Evolutionary conservation across 2,888 invertebrate genomes (phyloP), one percentile per base, ranked within the genome.

Genomic region (Idaea dimidiata): DNA sequence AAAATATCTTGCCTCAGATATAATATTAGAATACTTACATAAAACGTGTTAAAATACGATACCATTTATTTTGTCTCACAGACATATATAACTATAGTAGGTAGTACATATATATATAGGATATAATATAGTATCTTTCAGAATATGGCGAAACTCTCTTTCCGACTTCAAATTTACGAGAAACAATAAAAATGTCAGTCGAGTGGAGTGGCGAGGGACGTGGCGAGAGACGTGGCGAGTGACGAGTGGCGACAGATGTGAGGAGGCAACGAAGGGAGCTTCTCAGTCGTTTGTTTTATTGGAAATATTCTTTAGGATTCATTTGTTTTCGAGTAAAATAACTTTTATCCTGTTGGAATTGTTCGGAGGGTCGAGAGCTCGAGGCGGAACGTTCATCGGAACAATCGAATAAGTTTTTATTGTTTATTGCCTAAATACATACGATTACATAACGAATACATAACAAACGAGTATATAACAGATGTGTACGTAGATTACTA

Each of bases 211-310:
- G 14, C 43, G 43, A 43, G 43, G 7, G 43, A 43, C 10, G 14
- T 3, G 4, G 32, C 7, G 32, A 32, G 32, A 6, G 7, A 7
- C 32, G 7, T 6, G 7, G 32, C 32, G 32, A 32, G 32, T 32
- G 14, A 10, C 43, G 14, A 24, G 14, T 6, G 10, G 43, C 43
- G 14, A 43, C 7, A 43, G 14, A 14, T 14, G 43, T 43, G 43
- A 43, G 14, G 43, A 55, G 59, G 54, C 31, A 7, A 31, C 31
- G 14, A 16, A 16, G 16, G 31, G 54, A 18, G 32, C 32, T 32
- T 32, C 55, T 32, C 55, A 55, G 55, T 60, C 54, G 59, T 60
- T 60, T 60, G 59, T 60, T 60, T 60, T 60, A 60, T 60, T 60
- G 43, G 43, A 43, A 43, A 43, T 43, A 43, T 43, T 43, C 43